Evolutionary conservation across 2,113 vertebrate species (phyloP).

Genomic region (Excalfactoria chinensis): DNA sequence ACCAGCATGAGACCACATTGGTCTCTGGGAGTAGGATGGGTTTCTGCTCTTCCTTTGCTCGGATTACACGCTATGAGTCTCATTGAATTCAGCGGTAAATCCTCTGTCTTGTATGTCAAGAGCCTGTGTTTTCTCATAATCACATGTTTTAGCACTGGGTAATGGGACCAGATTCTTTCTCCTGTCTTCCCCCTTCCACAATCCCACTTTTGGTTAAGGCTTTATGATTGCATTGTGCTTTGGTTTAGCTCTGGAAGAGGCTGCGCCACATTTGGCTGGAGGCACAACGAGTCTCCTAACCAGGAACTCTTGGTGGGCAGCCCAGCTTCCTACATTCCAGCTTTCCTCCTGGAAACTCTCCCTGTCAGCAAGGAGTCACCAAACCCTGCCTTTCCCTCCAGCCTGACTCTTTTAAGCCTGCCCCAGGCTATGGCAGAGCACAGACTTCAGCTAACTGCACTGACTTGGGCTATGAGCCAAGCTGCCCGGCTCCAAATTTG

Average conservation of each 20-base stretch:
- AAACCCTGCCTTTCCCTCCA: not conserved
- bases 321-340: not conserved
- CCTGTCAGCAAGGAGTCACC: not conserved
- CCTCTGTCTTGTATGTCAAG: not conserved
- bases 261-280: not conserved
- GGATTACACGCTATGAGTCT: not conserved
- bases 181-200: not conserved
- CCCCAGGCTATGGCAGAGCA: not conserved
- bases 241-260: not conserved
- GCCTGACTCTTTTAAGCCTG: not conserved
- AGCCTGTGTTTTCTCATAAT: not conserved
- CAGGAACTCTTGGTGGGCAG: not conserved
- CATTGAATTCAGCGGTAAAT: not conserved
- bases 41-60: not conserved
- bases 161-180: not conserved
- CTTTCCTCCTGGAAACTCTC: not conserved
- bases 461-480: slow-evolving; percentile 25
- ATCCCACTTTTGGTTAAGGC: not conserved
- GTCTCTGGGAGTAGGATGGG: slow-evolving; percentile 4
- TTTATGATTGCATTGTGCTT: not conserved
- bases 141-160: not conserved
- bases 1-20: not conserved
- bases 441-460: not conserved
- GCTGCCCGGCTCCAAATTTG: not conserved
- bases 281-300: not conserved